Evolutionary conservation across 23 tunicate species (phyloP).

Genomic region (Halocynthia roretzi): DNA sequence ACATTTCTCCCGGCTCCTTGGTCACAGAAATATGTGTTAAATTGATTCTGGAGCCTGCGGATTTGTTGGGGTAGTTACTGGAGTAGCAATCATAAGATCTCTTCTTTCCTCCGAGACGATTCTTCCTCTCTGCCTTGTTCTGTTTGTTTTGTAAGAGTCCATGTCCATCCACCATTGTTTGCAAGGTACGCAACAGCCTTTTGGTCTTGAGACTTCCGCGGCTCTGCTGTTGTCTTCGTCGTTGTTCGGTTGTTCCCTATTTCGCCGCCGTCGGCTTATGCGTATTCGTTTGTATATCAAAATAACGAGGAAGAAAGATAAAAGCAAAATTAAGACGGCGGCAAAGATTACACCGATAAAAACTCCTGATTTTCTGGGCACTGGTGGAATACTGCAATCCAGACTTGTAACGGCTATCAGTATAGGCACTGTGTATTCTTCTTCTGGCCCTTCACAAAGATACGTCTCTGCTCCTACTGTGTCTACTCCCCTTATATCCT

Average conservation of each 20-base stretch:
- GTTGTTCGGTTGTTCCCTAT: background rate
- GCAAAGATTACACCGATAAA: background rate
- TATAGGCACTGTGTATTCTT: background rate
- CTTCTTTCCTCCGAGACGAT: slow-evolving; percentile 29
- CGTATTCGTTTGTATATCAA: background rate
- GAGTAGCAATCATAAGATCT: slow-evolving; percentile 33
- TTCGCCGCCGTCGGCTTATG: slow-evolving; percentile 3
- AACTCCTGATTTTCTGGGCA: background rate
- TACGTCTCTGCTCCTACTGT: slow-evolving; percentile 15
- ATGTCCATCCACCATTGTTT: slow-evolving; percentile 2
- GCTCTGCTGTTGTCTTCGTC: background rate
- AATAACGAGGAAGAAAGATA: background rate
- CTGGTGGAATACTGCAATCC: slow-evolving; percentile 9
- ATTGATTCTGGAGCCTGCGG: slow-evolving; percentile 7
- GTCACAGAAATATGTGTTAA: background rate
- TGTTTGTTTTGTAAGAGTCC: background rate
- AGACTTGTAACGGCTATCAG: slow-evolving; percentile 5
- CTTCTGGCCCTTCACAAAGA: slow-evolving; percentile 25
- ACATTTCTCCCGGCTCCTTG: too few relatives aligned
- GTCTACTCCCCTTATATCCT: background rate
- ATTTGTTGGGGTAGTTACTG: slow-evolving; percentile 25
- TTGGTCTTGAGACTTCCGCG: background rate
- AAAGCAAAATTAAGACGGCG: background rate
- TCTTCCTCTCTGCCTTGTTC: background rate
- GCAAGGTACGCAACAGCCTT: slow-evolving; percentile 1